A percentile compares a stretch with the other conserved stretches of the same genome.
These are phyloP conservation scores for Orientallactaga bullata DNA, from an alignment of 2,113 vertebrate species.

Conservation along the genomic window DNA sequence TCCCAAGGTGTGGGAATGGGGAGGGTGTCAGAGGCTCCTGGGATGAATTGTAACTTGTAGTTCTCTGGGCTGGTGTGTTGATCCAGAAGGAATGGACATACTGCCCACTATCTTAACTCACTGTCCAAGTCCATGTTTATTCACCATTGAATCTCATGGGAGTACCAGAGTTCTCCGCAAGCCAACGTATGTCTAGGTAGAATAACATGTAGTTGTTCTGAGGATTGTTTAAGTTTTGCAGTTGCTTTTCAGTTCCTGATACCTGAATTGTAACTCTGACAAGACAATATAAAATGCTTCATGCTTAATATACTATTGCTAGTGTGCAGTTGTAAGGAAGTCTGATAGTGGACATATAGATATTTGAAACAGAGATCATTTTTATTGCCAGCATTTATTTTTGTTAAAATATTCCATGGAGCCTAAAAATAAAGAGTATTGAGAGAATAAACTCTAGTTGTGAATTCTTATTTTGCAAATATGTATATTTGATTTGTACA, in stretches of 20 bases:
- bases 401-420: conserved; percentile 55
- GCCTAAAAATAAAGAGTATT: conserved; percentile 71
- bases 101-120: neutral
- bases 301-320: neutral
- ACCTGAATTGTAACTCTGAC: neutral
- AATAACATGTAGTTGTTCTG: neutral
- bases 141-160: neutral
- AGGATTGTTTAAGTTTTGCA: neutral
- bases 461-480: conserved; percentile 54
- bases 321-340: conserved; percentile 38
- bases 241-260: neutral
- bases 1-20: accelerated
- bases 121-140: neutral
- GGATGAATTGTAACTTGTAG: neutral
- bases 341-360: conserved; percentile 48
- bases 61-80: neutral
- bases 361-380: conserved; percentile 36
- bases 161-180: neutral
- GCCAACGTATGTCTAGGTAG: neutral
- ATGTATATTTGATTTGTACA: conserved; percentile 60
- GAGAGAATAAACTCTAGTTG: conserved; percentile 45
- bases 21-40: neutral
- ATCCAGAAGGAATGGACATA: neutral
- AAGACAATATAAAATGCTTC: conserved; percentile 24
- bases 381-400: conserved; percentile 71